Percentiles rank a stretch among this genome's conserved stretches.
Conservation (phyloP, 1,140 invertebrate genomes). For the Drosophila grimshawi region DNA sequence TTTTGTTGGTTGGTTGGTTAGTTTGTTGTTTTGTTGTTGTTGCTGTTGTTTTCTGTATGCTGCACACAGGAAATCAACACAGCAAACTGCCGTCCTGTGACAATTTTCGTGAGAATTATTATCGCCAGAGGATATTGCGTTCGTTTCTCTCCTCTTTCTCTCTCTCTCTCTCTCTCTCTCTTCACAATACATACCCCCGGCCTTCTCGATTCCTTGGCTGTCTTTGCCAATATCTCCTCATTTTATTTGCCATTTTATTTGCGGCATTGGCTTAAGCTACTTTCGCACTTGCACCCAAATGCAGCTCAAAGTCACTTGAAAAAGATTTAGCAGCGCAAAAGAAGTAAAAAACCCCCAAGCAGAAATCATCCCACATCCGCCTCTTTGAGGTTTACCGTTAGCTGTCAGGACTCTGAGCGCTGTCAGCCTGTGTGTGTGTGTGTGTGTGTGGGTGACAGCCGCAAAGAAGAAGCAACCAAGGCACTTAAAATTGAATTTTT, state of each 20-base stretch:
- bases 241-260: slow-evolving; percentile 53
- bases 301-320: slow-evolving; percentile 63
- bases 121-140: slow-evolving; percentile 78
- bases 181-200: too few species aligned
- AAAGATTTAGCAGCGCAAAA: slow-evolving; percentile 29
- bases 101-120: slow-evolving; percentile 74
- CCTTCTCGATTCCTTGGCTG: neutral
- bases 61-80: slow-evolving; percentile 82
- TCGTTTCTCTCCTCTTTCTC: slow-evolving; percentile 27
- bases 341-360: neutral
- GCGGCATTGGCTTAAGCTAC: slow-evolving; percentile 65
- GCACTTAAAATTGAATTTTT: slow-evolving; percentile 82
- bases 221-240: slow-evolving; percentile 47
- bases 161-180: neutral
- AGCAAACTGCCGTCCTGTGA: slow-evolving; percentile 63
- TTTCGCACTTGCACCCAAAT: slow-evolving; percentile 49
- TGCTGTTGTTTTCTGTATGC: slow-evolving; percentile 64
- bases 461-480: slow-evolving; percentile 54
- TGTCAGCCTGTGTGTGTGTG: slow-evolving; percentile 30
- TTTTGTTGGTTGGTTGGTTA: slow-evolving; percentile 14
- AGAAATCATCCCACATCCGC: neutral
- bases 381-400: slow-evolving; percentile 50
- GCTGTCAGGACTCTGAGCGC: slow-evolving; percentile 53
- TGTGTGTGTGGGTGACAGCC: slow-evolving; percentile 30
- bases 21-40: slow-evolving; percentile 4